Evolutionary conservation across 2,797 vertebrate species (phyloP), one percentile per base, ranked within the genome.

Genomic region (Enteromius afrohamiltoni): DNA sequence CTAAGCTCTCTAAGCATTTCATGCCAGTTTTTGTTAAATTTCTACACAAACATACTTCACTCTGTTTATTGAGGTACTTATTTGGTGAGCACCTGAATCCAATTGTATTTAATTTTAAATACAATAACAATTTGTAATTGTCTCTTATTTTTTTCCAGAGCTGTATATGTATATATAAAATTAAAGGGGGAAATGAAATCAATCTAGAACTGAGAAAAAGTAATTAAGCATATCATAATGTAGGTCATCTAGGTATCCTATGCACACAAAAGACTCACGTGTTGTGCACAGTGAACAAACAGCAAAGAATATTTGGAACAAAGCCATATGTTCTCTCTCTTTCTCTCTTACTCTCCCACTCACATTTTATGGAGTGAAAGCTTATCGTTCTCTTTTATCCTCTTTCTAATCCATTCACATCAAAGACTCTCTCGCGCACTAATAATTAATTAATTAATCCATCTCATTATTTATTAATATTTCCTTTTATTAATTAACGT

Each of bases 381-480:
- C 37, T 45, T 70, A 80, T 71, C 67, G 1, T 53, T 34, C 65
- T 34, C 84, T 26, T 83, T 83, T 62, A 68, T 70, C 13, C 3
- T 5, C 26, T 62, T 77, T 67, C 16, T 75, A 51, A 76, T 76
- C 58, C 71, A 40, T 45, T 5, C 13, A 68, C 60, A 78, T 64
- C 49, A 81, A 80, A 74, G 70, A 10, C 58, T 49, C 68, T 60
- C 74, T 21, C 74, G 65, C 76, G 77, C 83, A 87, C 83, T 53
- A 67, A 83, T 51, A 31, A 79, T 65, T 47, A 1, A 42, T 81
- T 17, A 3, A 49, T 55, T 67, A 70, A 77, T 64, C 55, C 6
- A 64, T 53, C n/a, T 45, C 49, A 83, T 67, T 73, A 83, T 71
- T 85, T 73, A 85, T 85, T 75, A 83, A 85, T 83, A 47, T 70